These are phyloP conservation scores for Lindbergichthys nudifrons DNA, from an alignment of 2,797 vertebrate genomes.

Conservation along the genomic window DNA sequence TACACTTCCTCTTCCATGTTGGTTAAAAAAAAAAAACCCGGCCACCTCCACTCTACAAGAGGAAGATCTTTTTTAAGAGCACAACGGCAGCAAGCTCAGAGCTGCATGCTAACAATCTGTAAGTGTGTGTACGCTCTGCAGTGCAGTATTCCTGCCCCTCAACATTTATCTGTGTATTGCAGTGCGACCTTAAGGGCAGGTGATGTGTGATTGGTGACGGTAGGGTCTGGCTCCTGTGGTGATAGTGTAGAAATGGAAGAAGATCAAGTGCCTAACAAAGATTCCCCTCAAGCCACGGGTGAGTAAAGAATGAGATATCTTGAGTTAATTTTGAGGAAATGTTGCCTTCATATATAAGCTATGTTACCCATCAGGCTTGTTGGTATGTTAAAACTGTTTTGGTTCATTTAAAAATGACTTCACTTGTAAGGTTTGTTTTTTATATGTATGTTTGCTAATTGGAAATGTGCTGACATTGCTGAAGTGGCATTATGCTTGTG, in stretches of 20 bases:
- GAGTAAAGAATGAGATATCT: slow-evolving; percentile 36
- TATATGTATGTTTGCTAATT: neutral
- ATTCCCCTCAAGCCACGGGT: slow-evolving; percentile 68
- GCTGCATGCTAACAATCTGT: slow-evolving; percentile 43
- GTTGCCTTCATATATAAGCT: neutral
- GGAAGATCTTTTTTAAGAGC: slow-evolving; percentile 69
- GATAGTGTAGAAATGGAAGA: slow-evolving; percentile 74
- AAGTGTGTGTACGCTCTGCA: slow-evolving; percentile 22
- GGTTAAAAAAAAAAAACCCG: slow-evolving; percentile 67
- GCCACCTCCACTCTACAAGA: slow-evolving; percentile 72
- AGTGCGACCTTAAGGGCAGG: slow-evolving; percentile 30
- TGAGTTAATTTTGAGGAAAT: slow-evolving; percentile 8
- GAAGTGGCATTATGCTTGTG: slow-evolving; percentile 12
- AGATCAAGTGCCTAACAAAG: slow-evolving; percentile 58
- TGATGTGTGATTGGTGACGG: slow-evolving; percentile 42
- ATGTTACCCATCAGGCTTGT: neutral
- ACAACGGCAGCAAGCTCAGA: slow-evolving; percentile 38
- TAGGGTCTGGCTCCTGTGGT: slow-evolving; percentile 39
- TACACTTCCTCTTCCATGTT: slow-evolving; percentile 83
- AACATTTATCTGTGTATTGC: slow-evolving; percentile 5
- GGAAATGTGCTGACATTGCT: slow-evolving; percentile 17
- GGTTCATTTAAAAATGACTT: neutral
- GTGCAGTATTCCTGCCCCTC: slow-evolving; percentile 31
- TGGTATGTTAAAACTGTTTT: neutral
- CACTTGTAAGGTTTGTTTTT: neutral